phyloP scores from a whole-genome alignment of 2,113 vertebrate species.

The Neogobius melanostomus region DNA sequence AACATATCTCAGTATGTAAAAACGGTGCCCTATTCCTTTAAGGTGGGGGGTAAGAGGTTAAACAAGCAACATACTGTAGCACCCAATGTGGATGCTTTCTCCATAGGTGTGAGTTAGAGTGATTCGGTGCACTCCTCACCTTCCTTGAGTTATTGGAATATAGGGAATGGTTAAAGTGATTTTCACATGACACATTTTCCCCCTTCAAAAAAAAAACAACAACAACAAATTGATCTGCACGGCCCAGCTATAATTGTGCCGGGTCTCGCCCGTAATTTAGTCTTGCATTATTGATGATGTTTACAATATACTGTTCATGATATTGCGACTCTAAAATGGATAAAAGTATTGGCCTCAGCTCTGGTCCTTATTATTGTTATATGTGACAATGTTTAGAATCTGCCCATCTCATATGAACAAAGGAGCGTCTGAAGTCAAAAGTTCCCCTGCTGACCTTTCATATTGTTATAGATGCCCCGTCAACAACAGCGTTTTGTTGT shows the following conservation, averaged over 20 bases:
- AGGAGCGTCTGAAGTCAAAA: neutral
- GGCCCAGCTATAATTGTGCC: neutral
- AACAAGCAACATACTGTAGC: no score
- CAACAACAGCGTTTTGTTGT: no score
- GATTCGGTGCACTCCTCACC: no score
- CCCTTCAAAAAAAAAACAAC: neutral
- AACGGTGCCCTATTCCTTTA: no score
- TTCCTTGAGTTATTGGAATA: neutral
- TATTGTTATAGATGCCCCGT: no score
- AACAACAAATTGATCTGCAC: neutral
- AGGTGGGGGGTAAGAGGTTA: no score
- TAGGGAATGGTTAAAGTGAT: neutral
- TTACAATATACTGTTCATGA: neutral
- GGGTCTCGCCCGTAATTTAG: neutral
- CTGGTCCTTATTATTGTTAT: neutral
- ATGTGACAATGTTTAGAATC: no score
- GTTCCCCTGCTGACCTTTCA: no score
- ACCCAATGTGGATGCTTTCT: no score
- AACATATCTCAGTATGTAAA: no score
- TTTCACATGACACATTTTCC: neutral
- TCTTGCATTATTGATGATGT: neutral
- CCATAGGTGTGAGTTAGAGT: no score
- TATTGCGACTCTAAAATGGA: neutral
- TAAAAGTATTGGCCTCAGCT: neutral
- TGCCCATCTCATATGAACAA: neutral